phyloP scores from a whole-genome alignment of 1,140 invertebrate species.

The Drosophila saltans region DNA sequence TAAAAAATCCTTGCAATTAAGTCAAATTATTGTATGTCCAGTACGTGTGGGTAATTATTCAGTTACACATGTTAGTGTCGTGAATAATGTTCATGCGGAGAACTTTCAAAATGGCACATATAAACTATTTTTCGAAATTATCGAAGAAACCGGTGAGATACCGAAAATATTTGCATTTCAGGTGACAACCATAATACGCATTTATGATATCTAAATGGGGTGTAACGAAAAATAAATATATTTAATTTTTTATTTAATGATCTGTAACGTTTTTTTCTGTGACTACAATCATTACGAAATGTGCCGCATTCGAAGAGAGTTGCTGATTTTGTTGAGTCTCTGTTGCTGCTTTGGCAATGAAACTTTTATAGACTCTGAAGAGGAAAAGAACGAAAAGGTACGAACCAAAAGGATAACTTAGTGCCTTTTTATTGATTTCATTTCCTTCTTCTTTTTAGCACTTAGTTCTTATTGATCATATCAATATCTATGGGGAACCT shows the following conservation, averaged over 20 bases:
- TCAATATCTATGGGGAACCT: slow-evolving; percentile 44
- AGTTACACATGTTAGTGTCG: slow-evolving; percentile 20
- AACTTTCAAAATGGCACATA: slow-evolving; percentile 52
- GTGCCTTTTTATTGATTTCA: neutral
- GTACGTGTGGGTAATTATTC: slow-evolving; percentile 43
- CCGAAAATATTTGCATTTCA: slow-evolving; percentile 48
- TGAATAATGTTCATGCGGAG: slow-evolving; percentile 22
- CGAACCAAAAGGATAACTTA: too few species aligned
- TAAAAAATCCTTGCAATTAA: slow-evolving; percentile 31
- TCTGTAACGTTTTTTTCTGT: neutral
- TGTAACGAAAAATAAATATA: neutral
- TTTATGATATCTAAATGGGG: slow-evolving; percentile 13
- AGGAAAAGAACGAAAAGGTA: slow-evolving; percentile 13
- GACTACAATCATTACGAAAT: slow-evolving; percentile 29
- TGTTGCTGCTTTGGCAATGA: slow-evolving; percentile 24
- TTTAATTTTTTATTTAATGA: neutral
- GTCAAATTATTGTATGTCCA: slow-evolving; percentile 38
- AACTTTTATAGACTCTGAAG: slow-evolving; percentile 14
- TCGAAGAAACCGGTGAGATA: slow-evolving; percentile 44
- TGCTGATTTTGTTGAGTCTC: neutral
- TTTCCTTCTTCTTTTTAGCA: neutral
- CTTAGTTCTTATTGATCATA: slow-evolving; percentile 8
- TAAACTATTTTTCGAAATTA: slow-evolving; percentile 51
- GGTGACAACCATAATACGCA: slow-evolving; percentile 17
- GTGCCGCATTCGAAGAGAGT: slow-evolving; percentile 19